These are phyloP conservation scores for Hoplias malabaricus DNA, from an alignment of 2,113 vertebrate genomes.

Conservation along the genomic window DNA sequence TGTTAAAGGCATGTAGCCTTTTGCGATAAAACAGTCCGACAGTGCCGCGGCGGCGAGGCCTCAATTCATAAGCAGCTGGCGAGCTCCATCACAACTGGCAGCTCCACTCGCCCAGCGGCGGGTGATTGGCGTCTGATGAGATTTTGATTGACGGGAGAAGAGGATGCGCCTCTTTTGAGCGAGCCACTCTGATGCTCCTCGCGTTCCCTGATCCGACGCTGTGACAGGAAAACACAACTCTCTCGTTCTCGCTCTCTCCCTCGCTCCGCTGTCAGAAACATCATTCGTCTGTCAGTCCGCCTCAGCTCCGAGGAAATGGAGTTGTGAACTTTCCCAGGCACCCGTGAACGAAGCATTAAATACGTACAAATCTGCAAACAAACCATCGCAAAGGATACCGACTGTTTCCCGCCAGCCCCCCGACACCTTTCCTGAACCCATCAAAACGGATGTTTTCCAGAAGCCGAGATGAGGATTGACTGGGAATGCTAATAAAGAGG, in stretches of 20 bases:
- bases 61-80: constrained; percentile 36
- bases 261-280: constrained; percentile 46
- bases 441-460: constrained; percentile 56
- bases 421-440: constrained; percentile 37
- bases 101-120: constrained; percentile 36
- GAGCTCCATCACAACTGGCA: constrained; percentile 26
- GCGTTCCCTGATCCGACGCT: constrained; percentile 21
- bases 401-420: constrained; percentile 36
- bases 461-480: constrained; percentile 59
- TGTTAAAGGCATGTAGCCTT: constrained; percentile 14
- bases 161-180: constrained; percentile 42
- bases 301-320: constrained; percentile 38
- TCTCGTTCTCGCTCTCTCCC: constrained; percentile 16
- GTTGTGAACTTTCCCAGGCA: constrained; percentile 47
- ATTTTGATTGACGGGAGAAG: constrained; percentile 48
- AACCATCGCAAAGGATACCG: constrained; percentile 42
- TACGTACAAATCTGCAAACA: constrained; percentile 55
- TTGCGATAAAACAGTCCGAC: constrained; percentile 26
- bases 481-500: constrained; percentile 67
- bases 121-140: constrained; percentile 48
- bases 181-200: constrained; percentile 42
- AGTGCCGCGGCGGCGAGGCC: constrained; percentile 5
- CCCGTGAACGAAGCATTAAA: constrained; percentile 41
- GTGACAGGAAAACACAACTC: constrained; percentile 17
- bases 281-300: constrained; percentile 49